Percentiles rank a stretch among this genome's conserved stretches.
These are phyloP conservation scores for Lacerta viridis DNA, from an alignment of 2,797 vertebrate genomes.

Conservation along the genomic window DNA sequence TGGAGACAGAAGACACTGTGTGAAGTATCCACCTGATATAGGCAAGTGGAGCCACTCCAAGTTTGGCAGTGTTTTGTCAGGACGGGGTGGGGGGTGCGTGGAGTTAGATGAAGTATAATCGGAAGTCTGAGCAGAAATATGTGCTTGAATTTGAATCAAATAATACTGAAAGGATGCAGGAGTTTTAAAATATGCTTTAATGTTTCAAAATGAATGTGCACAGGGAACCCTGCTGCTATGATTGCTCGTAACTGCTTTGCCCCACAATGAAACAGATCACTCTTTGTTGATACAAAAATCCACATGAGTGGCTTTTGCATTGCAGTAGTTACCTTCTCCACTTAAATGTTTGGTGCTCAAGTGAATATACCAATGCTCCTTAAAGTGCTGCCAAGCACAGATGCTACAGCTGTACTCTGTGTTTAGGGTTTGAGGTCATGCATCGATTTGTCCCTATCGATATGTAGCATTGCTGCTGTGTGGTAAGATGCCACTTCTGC, in stretches of 20 bases:
- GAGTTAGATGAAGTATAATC: not conserved
- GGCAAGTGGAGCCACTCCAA: not conserved
- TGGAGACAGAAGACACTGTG: not conserved
- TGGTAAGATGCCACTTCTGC: not conserved
- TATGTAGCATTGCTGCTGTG: not conserved
- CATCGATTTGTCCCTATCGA: not conserved
- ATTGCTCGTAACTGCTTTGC: not conserved
- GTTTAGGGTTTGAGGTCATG: not conserved
- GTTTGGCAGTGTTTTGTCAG: not conserved
- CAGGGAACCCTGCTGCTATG: not conserved
- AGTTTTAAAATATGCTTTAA: not conserved
- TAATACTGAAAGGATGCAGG: not conserved
- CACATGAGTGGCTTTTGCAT: not conserved
- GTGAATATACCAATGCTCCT: not conserved
- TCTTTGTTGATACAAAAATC: not conserved
- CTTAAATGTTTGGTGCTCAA: not conserved
- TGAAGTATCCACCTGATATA: not conserved
- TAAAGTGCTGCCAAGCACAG: not conserved
- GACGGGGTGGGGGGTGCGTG: not conserved
- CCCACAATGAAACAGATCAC: not conserved
- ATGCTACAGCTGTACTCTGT: not conserved
- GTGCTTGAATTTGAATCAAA: not conserved
- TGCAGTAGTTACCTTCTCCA: not conserved
- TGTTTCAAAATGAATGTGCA: conserved; percentile 9
- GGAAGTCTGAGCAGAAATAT: not conserved